Evolutionary conservation across 1,140 invertebrate genomes (phyloP).

Genomic region (Kradibia gibbosae): DNA sequence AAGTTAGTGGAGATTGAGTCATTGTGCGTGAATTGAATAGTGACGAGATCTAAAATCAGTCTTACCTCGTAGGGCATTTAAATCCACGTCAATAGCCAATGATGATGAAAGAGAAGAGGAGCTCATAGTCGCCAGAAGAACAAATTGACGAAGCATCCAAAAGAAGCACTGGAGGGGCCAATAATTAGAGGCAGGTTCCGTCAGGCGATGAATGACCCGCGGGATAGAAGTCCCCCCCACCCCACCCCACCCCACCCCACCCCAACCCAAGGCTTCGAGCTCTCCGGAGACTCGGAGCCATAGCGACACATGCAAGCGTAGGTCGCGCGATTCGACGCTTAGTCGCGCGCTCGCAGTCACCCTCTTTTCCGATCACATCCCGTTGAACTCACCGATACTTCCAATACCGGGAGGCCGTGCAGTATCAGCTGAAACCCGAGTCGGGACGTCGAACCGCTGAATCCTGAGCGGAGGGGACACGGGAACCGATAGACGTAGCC

Average conservation of each 20-base stretch:
- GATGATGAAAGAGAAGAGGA: neutral
- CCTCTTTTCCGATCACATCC: constrained; percentile 69
- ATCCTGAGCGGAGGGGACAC: constrained; percentile 31
- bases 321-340: neutral
- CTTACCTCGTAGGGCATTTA: neutral
- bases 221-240: neutral
- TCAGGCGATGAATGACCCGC: neutral
- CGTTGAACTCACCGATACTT: constrained; percentile 74
- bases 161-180: neutral
- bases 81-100: too few relatives aligned
- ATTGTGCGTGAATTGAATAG: neutral
- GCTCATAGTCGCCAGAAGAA: neutral
- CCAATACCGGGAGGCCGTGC: constrained; percentile 65
- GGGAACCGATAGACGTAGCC: neutral
- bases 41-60: neutral
- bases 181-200: neutral
- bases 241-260: neutral
- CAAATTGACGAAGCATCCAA: neutral
- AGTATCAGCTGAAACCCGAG: constrained; percentile 56
- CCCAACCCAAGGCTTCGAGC: neutral
- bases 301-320: constrained; percentile 6
- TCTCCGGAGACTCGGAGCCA: neutral
- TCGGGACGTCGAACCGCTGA: constrained; percentile 57
- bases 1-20: too few relatives aligned
- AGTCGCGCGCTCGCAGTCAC: constrained; percentile 15